These are phyloP conservation scores for Falco peregrinus DNA, from an alignment of 2,797 vertebrate genomes.

Conservation along the genomic window DNA sequence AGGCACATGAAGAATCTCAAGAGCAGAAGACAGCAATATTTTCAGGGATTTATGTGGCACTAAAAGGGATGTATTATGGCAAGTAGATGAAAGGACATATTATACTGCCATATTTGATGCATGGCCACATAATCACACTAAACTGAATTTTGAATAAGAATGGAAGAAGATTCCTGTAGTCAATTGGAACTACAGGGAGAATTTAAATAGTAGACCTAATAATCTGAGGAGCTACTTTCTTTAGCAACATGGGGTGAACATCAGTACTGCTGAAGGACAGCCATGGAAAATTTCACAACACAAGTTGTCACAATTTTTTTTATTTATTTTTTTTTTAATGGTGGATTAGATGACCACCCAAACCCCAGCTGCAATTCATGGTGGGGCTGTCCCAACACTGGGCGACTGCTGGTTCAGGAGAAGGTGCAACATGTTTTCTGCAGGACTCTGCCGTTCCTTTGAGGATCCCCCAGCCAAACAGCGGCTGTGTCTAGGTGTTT, in stretches of 20 bases:
- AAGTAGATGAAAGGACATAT: constrained; percentile 72
- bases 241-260: background rate
- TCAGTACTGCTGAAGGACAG: background rate
- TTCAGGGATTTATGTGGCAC: constrained; percentile 69
- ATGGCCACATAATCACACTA: constrained; percentile 70
- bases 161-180: constrained; percentile 59
- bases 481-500: background rate
- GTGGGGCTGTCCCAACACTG: background rate
- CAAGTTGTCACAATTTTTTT: background rate
- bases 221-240: background rate
- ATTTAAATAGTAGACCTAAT: constrained; percentile 44
- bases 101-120: constrained; percentile 71
- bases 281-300: background rate
- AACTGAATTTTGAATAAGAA: constrained; percentile 70
- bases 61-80: constrained; percentile 72
- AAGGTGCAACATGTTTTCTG: background rate
- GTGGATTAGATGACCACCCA: background rate
- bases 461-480: background rate
- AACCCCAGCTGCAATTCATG: background rate
- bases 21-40: constrained; percentile 70
- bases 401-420: too few relatives aligned
- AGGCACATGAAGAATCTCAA: constrained; percentile 66
- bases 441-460: background rate
- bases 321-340: background rate
- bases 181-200: constrained; percentile 34